Percentiles rank a stretch among this genome's conserved stretches.
These are phyloP conservation scores for Trogon surrucura DNA, from an alignment of 2,113 vertebrate species.

Conservation along the genomic window DNA sequence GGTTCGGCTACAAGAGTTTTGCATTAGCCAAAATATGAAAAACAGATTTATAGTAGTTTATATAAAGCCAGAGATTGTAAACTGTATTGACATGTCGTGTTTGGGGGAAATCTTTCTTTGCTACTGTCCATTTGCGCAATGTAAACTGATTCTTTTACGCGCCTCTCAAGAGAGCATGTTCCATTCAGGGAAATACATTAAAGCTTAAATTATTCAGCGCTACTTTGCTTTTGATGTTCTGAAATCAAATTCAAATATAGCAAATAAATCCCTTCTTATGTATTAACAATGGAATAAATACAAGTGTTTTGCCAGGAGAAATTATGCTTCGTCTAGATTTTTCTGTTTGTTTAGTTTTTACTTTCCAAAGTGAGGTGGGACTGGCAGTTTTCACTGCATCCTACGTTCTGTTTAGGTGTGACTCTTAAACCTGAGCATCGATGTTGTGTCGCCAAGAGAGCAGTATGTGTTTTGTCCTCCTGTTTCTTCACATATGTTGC, in stretches of 20 bases:
- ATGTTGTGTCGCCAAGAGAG: not conserved
- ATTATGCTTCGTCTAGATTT: not conserved
- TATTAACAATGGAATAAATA: constrained; percentile 47
- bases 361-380: not conserved
- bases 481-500: accelerated
- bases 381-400: not conserved
- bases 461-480: not conserved
- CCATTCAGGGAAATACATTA: constrained; percentile 55
- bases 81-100: not conserved
- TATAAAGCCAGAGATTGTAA: not conserved
- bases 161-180: not conserved
- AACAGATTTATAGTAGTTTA: not conserved
- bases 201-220: constrained; percentile 46
- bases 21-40: constrained; percentile 29
- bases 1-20: constrained; percentile 52
- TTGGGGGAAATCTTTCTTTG: constrained; percentile 5
- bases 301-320: not conserved
- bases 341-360: not conserved
- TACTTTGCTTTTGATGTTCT: constrained; percentile 31
- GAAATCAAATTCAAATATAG: constrained; percentile 36
- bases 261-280: constrained; percentile 54
- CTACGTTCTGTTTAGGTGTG: not conserved
- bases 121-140: constrained; percentile 23
- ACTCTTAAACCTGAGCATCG: not conserved
- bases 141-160: constrained; percentile 29